These are phyloP conservation scores for Folsomia candida DNA, from an alignment of 2,888 invertebrate species.

Conservation along the genomic window DNA sequence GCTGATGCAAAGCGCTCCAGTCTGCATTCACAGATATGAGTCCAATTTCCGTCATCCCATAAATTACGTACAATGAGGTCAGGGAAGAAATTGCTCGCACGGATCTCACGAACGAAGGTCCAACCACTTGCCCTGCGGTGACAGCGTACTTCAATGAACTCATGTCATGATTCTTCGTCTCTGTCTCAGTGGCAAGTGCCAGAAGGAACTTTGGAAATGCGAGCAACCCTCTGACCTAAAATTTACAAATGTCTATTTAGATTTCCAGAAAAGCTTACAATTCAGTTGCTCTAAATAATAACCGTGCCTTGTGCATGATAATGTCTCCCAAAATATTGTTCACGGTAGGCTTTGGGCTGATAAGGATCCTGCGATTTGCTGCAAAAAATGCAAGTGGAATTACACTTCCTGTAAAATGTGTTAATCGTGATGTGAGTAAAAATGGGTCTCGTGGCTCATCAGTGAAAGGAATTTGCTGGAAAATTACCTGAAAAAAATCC, in stretches of 20 bases:
- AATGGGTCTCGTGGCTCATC: conserved; percentile 24
- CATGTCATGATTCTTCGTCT: conserved; percentile 27
- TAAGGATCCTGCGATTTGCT: conserved; percentile 19
- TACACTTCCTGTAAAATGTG: conserved; percentile 40
- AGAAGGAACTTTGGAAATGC: conserved; percentile 40
- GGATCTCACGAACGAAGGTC: conserved; percentile 23
- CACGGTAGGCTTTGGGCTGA: conserved; percentile 12
- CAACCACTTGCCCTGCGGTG: conserved; percentile 38
- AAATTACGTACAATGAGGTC: conserved; percentile 29
- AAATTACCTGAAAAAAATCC: too few relatives aligned
- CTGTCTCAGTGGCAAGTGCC: conserved; percentile 25
- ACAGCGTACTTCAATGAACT: conserved; percentile 23
- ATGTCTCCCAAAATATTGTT: conserved; percentile 27
- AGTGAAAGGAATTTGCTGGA: conserved; percentile 37
- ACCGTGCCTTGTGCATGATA: conserved; percentile 20
- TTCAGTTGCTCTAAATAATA: too few relatives aligned
- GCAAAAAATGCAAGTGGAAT: conserved; percentile 36
- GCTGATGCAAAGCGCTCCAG: conserved; percentile 20
- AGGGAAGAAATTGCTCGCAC: conserved; percentile 29
- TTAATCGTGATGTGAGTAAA: conserved; percentile 39
- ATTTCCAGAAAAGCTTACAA: neutral
- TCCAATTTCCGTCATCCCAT: conserved; percentile 45
- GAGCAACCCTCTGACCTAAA: conserved; percentile 24
- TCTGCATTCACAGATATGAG: conserved; percentile 28
- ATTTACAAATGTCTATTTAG: neutral